Percentiles rank a stretch among this genome's conserved stretches.
Evolutionary conservation across 2,797 vertebrate genomes (phyloP).

Genomic region (Hemibagrus guttatus): DNA sequence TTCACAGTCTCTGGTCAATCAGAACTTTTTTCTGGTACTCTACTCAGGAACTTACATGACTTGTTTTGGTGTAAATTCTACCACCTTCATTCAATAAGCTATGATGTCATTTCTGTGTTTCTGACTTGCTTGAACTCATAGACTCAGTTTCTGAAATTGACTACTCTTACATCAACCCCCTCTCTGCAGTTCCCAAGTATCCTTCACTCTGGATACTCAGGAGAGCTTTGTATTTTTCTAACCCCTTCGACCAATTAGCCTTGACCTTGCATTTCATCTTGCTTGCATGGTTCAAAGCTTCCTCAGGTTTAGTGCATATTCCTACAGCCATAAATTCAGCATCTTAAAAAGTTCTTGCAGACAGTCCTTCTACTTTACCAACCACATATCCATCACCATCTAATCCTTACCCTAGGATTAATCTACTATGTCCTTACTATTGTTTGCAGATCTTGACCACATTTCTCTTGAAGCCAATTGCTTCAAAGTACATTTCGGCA

Average conservation of each 20-base stretch:
- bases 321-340: too few relatives aligned
- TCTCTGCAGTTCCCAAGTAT: too few relatives aligned
- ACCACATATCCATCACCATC: neutral
- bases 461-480: neutral
- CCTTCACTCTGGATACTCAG: too few relatives aligned
- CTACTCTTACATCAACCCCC: too few relatives aligned
- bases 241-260: neutral
- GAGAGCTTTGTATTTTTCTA: neutral
- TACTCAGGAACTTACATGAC: too few relatives aligned
- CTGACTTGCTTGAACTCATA: too few relatives aligned
- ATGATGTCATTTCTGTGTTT: too few relatives aligned
- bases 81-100: too few relatives aligned
- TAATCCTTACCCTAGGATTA: neutral
- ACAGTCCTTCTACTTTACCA: neutral
- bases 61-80: too few relatives aligned
- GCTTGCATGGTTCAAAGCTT: neutral
- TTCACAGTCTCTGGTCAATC: too few relatives aligned
- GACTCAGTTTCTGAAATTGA: too few relatives aligned
- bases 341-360: neutral
- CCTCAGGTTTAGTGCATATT: neutral
- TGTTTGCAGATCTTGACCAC: neutral
- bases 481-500: neutral
- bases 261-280: neutral
- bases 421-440: neutral
- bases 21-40: too few relatives aligned